A percentile compares a stretch with the other conserved stretches of the same genome.
Evolutionary conservation across 2,113 vertebrate genomes (phyloP).

Genomic region (Conger conger): DNA sequence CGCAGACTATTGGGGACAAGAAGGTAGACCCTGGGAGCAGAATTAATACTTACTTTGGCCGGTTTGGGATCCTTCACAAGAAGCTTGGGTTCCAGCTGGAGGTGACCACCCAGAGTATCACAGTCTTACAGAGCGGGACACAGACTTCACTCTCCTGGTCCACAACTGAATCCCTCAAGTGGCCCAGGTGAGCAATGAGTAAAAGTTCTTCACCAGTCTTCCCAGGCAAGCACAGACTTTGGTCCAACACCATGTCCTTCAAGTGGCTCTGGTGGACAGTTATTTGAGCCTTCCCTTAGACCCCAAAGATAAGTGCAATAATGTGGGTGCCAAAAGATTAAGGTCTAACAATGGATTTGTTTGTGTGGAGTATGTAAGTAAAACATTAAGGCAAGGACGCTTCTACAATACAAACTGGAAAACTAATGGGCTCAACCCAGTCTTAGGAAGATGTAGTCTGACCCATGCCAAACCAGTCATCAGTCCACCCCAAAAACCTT

Average conservation of each 20-base stretch:
- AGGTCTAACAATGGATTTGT: no score
- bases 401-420: no score
- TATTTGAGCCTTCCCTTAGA: background rate
- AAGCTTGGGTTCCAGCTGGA: slow-evolving; percentile 71
- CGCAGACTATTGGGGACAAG: slow-evolving; percentile 86
- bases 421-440: no score
- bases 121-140: slow-evolving; percentile 64
- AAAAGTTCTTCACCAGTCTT: background rate
- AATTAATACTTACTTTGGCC: slow-evolving; percentile 84
- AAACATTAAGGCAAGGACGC: no score
- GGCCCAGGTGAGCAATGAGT: slow-evolving; percentile 68
- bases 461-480: no score
- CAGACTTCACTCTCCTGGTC: slow-evolving; percentile 75
- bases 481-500: no score
- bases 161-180: slow-evolving; percentile 66
- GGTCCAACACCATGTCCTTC: no score
- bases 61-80: slow-evolving; percentile 79
- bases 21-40: slow-evolving; percentile 55
- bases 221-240: background rate
- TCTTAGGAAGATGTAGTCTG: no score
- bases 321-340: no score
- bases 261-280: background rate
- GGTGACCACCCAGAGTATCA: slow-evolving; percentile 78
- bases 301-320: no score
- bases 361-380: no score